Base-by-base conservation (phyloP, 2,888 invertebrate species). In the Xanthorhoe spadicearia region DNA sequence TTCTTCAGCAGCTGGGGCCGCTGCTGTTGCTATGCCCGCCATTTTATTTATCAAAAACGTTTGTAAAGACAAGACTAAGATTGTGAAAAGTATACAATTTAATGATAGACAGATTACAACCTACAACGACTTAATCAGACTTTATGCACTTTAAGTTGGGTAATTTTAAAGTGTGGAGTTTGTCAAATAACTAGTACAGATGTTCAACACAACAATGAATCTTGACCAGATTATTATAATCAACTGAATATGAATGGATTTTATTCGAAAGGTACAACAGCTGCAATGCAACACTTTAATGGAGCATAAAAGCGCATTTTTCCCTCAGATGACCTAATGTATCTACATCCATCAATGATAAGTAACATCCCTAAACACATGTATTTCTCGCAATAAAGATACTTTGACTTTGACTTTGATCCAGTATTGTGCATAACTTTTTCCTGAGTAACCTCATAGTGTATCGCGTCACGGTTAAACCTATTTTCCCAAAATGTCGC, bases 401-500 rank as follows among this genome's bases (percentile, higher is more conserved):
- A n/a, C n/a, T n/a, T n/a, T n/a, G n/a, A n/a, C n/a, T n/a, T n/a
- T n/a, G n/a, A n/a, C n/a, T n/a, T n/a, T n/a, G n/a, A n/a, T n/a
- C n/a, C n/a, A n/a, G n/a, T n/a, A 68, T 74, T n/a, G 15, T 48
- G 1, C 64, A 69, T 77, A 13, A 38, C 52, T 23, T 17, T 80
- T 82, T 84, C 83, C 80, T 82, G 73, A 77, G 74, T 71, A 76
- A 73, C 59, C 60, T 64, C 72, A 71, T 72, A 82, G 80, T 84
- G 80, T 76, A 83, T 83, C 83, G 82, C 81, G 86, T 86, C 80
- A 83, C 83, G 80, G 80, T 79, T 79, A 82, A 87, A 85, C 81
- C 79, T 82, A 73, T 83, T 84, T 86, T 88, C 82, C 84, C 83
- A 83, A 88, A 91, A 86, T 79, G 86, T 83, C 79, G 79, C 88